Evolutionary conservation across 2,113 vertebrate species (phyloP), one percentile per base, ranked within the genome.

Genomic region (Cariama cristata): DNA sequence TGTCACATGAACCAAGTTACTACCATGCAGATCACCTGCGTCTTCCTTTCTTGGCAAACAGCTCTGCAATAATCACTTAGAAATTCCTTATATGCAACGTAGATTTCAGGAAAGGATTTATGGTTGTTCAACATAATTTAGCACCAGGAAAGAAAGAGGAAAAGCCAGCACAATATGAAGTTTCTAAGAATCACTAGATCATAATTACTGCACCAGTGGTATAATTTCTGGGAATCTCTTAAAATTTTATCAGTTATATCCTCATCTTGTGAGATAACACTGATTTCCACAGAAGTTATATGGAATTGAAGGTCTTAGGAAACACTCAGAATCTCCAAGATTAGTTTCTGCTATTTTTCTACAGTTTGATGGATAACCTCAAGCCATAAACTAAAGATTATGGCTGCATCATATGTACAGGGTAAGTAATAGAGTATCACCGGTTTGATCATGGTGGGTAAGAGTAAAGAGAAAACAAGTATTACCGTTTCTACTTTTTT

Each of bases 1-100:
- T 92, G 26, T 81, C 73, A 75, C 50, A 33, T 23, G 35, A 96
- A 89, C 49, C 44, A 53, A 22, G 5, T 53, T 32, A 45, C 49
- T 69, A 44, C 19, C 44, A 38, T 55, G 62, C 83, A 89, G 83
- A 77, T 86, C 60, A 62, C 9, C 24, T 74, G 49, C 75, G 56
- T 59, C 72, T 40, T 86, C 50, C 40, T 30, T 60, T 40, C 82
- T 74, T 91, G 83, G 96, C 64, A 89, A 95, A 95, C 62, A 86
- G 66, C 76, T 86, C 56, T 89, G 56, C 64, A 86, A 81, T 79
- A 87, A 72, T 68, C 71, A 87, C 60, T 80, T 44, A 79, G 35
- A 71, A 96, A 89, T 81, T 77, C 83, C 73, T 74, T 49, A 75
- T 28, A 95, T 53, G 44, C 35, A 79, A 89, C 86, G 58, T 18